Evolutionary conservation across 2,888 invertebrate species (phyloP).

Genomic region (Nomada ruficornis): DNA sequence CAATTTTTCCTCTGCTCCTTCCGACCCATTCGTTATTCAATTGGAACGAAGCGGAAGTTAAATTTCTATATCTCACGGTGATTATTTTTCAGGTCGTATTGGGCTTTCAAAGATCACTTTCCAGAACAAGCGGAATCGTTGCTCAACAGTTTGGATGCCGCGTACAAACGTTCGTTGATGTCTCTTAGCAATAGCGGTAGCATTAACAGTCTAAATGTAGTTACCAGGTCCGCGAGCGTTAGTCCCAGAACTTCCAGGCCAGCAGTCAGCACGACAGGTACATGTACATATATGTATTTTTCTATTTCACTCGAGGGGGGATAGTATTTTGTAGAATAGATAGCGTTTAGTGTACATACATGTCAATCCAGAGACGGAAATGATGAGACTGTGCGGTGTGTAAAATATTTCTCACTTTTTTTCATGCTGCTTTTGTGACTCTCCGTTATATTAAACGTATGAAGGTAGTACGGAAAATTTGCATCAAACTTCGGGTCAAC

Average conservation of each 20-base stretch:
- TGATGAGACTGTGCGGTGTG: slow-evolving; percentile 42
- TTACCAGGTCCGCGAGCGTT: slow-evolving; percentile 83
- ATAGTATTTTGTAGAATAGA: background rate
- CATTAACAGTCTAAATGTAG: slow-evolving; percentile 85
- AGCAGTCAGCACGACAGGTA: slow-evolving; percentile 85
- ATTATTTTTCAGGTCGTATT: slow-evolving; percentile 90
- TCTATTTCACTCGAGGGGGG: background rate
- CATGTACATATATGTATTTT: slow-evolving; percentile 20
- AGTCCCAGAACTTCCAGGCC: slow-evolving; percentile 83
- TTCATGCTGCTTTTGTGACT: slow-evolving; percentile 81
- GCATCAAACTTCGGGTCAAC: slow-evolving; percentile 82
- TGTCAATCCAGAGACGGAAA: slow-evolving; percentile 25
- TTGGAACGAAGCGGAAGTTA: background rate
- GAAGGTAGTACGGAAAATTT: slow-evolving; percentile 88
- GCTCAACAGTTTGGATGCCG: slow-evolving; percentile 92
- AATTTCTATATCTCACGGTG: background rate
- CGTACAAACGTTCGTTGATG: slow-evolving; percentile 89
- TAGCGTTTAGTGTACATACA: slow-evolving; percentile 10
- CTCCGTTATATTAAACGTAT: slow-evolving; percentile 75
- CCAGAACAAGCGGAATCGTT: slow-evolving; percentile 95
- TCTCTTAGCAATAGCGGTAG: slow-evolving; percentile 86
- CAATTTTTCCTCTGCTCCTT: background rate
- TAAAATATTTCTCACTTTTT: slow-evolving; percentile 69
- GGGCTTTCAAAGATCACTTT: slow-evolving; percentile 95
- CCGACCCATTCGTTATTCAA: background rate